These are phyloP conservation scores for Cryptocephalus moraei DNA, from an alignment of 2,888 invertebrate genomes.

Conservation along the genomic window DNA sequence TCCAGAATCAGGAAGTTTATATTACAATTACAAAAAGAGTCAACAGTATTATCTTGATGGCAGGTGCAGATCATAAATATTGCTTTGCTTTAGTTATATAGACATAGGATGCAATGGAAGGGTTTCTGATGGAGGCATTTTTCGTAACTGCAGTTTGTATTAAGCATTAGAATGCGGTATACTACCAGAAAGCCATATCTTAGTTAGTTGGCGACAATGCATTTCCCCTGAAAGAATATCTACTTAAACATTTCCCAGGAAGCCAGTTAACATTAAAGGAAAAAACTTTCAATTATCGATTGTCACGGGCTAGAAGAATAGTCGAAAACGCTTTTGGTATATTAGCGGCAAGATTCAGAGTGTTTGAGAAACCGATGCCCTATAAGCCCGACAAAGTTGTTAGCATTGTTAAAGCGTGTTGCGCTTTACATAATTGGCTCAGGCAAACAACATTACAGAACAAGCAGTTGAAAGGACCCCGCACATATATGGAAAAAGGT, in stretches of 20 bases:
- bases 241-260: constrained; percentile 10
- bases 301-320: constrained; percentile 6
- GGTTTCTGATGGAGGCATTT: constrained; percentile 14
- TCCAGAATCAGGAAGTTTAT: background rate
- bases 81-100: constrained; percentile 7
- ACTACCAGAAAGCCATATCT: constrained; percentile 9
- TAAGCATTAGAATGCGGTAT: constrained; percentile 5
- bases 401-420: constrained; percentile 1
- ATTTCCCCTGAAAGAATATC: constrained; percentile 13
- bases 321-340: constrained; percentile 9
- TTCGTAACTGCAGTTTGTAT: constrained; percentile 8
- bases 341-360: constrained; percentile 6
- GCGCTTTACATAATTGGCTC: constrained; percentile 1
- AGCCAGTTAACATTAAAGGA: constrained; percentile 1
- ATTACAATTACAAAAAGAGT: background rate
- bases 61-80: background rate
- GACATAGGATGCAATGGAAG: constrained; percentile 14
- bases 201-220: constrained; percentile 18
- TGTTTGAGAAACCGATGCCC: constrained; percentile 5
- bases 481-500: too few relatives aligned
- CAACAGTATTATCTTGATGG: background rate
- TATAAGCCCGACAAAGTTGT: constrained; percentile 2
- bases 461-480: too few relatives aligned
- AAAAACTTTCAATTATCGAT: constrained; percentile 4
- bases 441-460: background rate